Conservation (phyloP, 2,797 vertebrate genomes). For the Benthosema pterotum region DNA sequence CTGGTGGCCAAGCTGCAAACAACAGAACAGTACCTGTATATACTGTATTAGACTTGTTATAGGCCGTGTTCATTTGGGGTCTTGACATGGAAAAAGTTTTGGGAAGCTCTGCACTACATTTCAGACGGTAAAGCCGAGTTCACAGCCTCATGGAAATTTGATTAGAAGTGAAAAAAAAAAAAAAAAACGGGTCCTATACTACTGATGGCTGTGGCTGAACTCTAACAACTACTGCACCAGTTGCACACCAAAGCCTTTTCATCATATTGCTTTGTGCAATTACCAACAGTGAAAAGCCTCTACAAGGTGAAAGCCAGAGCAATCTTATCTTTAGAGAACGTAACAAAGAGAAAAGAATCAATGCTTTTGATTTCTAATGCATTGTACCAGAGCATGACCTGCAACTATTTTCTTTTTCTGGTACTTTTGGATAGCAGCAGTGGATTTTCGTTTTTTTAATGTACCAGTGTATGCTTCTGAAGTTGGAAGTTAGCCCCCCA, state of each 20-base stretch:
- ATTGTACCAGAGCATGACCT: conserved; percentile 17
- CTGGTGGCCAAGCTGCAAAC: too few species aligned
- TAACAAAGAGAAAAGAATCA: conserved; percentile 24
- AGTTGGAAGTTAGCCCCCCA: too few species aligned
- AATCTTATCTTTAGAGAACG: conserved; percentile 13
- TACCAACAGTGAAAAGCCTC: conserved; percentile 14
- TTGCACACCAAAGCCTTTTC: conserved; percentile 2
- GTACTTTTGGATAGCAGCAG: not conserved
- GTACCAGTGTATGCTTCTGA: too few species aligned
- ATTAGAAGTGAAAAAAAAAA: too few species aligned
- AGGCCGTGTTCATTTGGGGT: too few species aligned
- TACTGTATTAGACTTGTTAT: too few species aligned
- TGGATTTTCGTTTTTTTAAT: conserved; percentile 12
- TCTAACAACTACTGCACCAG: conserved; percentile 13
- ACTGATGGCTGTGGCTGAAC: conserved; percentile 1
- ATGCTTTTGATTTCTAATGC: conserved; percentile 27
- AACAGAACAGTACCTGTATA: too few species aligned
- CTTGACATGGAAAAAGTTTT: too few species aligned
- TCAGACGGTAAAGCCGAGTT: too few species aligned
- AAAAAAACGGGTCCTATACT: not conserved
- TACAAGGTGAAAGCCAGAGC: conserved; percentile 8
- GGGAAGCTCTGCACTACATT: too few species aligned
- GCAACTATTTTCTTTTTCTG: conserved; percentile 19
- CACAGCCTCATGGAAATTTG: too few species aligned
- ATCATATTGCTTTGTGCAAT: not conserved